A percentile compares a stretch with the other conserved stretches of the same genome.
Conservation (phyloP, 2,113 vertebrate species). For the Gnathonemus longibarbis region DNA sequence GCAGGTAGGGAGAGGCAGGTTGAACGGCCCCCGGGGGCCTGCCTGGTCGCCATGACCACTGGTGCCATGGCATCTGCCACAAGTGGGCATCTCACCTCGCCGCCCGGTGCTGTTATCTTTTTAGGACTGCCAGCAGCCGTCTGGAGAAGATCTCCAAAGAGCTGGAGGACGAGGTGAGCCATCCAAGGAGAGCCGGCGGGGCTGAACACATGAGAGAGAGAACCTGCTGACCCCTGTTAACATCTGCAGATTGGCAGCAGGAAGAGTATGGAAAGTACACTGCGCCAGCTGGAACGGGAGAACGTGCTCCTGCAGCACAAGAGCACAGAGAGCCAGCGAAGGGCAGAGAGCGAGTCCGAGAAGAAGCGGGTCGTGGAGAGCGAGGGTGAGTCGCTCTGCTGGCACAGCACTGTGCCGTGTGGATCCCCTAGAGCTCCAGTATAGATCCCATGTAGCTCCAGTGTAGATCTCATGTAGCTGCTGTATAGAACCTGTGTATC, state of each 20-base stretch:
- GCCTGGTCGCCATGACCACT: not conserved
- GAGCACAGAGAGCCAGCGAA: slow-evolving; percentile 86
- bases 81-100: not conserved
- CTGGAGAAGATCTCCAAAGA: slow-evolving; percentile 88
- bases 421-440: no score
- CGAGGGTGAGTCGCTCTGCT: slow-evolving; percentile 63
- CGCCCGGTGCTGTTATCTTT: slow-evolving; percentile 16
- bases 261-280: slow-evolving; percentile 77
- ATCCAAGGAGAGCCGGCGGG: not conserved
- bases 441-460: not conserved
- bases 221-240: not conserved
- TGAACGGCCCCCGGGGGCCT: not conserved
- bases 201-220: not conserved
- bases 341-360: slow-evolving; percentile 90
- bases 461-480: no score
- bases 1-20: slow-evolving; percentile 50
- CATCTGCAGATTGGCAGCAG: slow-evolving; percentile 72
- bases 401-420: not conserved
- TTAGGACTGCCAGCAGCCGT: slow-evolving; percentile 69
- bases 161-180: slow-evolving; percentile 83
- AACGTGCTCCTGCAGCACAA: slow-evolving; percentile 96
- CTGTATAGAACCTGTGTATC: not conserved
- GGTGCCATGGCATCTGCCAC: not conserved
- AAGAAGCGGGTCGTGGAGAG: slow-evolving; percentile 92
- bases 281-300: slow-evolving; percentile 87